Percentiles rank a stretch among this genome's conserved stretches.
phyloP scores from a whole-genome alignment of 2,113 vertebrate species.

The Tor tambroides region DNA sequence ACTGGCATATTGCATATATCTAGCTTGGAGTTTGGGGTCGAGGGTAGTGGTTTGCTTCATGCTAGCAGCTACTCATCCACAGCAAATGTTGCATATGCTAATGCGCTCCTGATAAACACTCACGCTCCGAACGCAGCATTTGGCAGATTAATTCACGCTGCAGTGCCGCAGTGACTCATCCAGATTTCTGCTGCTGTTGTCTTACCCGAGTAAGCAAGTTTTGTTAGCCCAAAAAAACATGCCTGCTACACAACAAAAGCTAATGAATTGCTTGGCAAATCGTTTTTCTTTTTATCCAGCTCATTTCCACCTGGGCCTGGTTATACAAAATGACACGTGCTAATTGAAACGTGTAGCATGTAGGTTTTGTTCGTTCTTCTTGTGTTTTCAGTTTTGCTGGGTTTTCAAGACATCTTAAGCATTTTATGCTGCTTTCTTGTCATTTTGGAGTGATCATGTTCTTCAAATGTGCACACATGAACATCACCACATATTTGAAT shows the following conservation, averaged over 20 bases:
- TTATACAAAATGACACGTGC: conserved; percentile 5
- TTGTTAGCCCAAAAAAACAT: not conserved
- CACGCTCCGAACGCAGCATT: not conserved
- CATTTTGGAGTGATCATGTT: not conserved
- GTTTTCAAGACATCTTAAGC: not conserved
- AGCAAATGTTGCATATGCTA: conserved; percentile 35
- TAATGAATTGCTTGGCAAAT: not conserved
- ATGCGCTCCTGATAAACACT: conserved; percentile 1
- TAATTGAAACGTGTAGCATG: not conserved
- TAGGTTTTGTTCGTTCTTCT: not conserved
- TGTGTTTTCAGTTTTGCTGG: not conserved
- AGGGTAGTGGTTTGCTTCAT: not conserved
- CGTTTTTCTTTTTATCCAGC: too few species aligned
- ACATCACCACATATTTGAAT: not conserved
- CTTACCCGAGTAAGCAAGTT: not conserved
- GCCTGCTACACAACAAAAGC: not conserved
- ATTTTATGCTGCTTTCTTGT: not conserved
- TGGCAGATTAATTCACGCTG: not conserved
- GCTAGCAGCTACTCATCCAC: conserved; percentile 2
- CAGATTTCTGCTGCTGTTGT: conserved; percentile 23
- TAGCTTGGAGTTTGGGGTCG: not conserved
- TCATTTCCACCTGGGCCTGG: not conserved
- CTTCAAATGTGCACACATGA: not conserved
- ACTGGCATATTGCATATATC: not conserved
- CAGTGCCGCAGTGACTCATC: conserved; percentile 24